Conservation (phyloP, 2,113 vertebrate species). For the Chaenocephalus aceratus region DNA sequence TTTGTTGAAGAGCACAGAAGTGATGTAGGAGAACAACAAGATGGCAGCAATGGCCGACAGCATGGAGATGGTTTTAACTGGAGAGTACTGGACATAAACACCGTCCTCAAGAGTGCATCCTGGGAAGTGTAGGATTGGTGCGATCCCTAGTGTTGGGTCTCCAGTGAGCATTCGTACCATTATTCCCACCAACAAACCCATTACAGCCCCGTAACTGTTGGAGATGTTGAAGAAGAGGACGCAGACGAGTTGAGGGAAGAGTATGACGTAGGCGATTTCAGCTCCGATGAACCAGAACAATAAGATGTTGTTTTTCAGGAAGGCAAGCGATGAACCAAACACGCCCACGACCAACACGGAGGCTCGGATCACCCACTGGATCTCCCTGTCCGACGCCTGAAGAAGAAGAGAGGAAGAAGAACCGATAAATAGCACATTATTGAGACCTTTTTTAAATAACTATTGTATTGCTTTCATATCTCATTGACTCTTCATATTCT, state of each 20-base stretch:
- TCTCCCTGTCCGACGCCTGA: slow-evolving; percentile 56
- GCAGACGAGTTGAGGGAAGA: slow-evolving; percentile 87
- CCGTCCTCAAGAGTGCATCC: neutral
- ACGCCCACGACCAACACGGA: slow-evolving; percentile 83
- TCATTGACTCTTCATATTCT: too few relatives aligned
- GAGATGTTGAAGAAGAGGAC: slow-evolving; percentile 77
- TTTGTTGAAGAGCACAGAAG: neutral
- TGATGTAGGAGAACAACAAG: neutral
- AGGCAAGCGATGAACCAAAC: slow-evolving; percentile 78
- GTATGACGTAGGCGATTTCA: slow-evolving; percentile 84
- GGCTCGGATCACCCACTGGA: slow-evolving; percentile 84
- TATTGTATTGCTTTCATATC: too few relatives aligned
- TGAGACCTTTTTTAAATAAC: too few relatives aligned
- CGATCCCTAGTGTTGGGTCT: neutral
- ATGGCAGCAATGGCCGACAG: neutral
- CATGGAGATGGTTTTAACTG: slow-evolving; percentile 1
- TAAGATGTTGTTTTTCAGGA: slow-evolving; percentile 82
- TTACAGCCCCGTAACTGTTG: slow-evolving; percentile 82
- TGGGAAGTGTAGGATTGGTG: neutral
- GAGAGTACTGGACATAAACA: neutral
- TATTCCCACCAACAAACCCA: slow-evolving; percentile 80
- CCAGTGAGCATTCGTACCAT: slow-evolving; percentile 75
- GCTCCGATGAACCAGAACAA: slow-evolving; percentile 86
- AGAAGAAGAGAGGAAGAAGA: too few relatives aligned
- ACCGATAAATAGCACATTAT: too few relatives aligned